Conservation (phyloP, 2,797 vertebrate genomes). For the Sebastes melanostomus region DNA sequence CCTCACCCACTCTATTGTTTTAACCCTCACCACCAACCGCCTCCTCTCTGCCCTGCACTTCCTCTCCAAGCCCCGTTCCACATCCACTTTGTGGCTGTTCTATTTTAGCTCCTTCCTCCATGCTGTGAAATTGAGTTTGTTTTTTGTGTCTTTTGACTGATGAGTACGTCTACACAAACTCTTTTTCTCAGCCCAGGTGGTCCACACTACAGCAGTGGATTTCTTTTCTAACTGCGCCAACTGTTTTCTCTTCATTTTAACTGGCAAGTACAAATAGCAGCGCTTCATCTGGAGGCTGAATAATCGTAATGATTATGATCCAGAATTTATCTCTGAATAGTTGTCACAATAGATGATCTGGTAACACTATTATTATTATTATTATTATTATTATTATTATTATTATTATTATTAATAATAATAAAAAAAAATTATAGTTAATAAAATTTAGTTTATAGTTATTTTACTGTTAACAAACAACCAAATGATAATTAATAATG, state of each 20-base stretch:
- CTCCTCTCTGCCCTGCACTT: slow-evolving; percentile 32
- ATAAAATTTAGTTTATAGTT: too few relatives aligned
- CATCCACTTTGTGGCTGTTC: not conserved
- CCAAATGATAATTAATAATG: too few relatives aligned
- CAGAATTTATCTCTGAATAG: not conserved
- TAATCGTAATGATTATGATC: not conserved
- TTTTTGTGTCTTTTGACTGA: not conserved
- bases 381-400: too few relatives aligned
- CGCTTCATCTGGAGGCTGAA: not conserved
- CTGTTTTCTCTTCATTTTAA: not conserved
- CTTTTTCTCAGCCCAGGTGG: not conserved
- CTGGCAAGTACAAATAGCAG: not conserved
- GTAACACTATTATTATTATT: too few relatives aligned
- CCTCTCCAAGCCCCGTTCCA: slow-evolving; percentile 36
- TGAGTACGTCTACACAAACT: not conserved
- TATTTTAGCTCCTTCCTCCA: slow-evolving; percentile 6
- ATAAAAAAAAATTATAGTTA: too few relatives aligned
- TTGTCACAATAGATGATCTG: not conserved
- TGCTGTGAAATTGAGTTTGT: not conserved
- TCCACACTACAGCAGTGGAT: not conserved
- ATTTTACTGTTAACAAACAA: too few relatives aligned
- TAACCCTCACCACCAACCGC: slow-evolving; percentile 4
- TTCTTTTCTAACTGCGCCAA: not conserved
- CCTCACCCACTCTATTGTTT: slow-evolving; percentile 28
- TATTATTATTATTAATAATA: too few relatives aligned